Base-by-base conservation (phyloP, 2,113 vertebrate genomes). In the Hemicordylus capensis region DNA sequence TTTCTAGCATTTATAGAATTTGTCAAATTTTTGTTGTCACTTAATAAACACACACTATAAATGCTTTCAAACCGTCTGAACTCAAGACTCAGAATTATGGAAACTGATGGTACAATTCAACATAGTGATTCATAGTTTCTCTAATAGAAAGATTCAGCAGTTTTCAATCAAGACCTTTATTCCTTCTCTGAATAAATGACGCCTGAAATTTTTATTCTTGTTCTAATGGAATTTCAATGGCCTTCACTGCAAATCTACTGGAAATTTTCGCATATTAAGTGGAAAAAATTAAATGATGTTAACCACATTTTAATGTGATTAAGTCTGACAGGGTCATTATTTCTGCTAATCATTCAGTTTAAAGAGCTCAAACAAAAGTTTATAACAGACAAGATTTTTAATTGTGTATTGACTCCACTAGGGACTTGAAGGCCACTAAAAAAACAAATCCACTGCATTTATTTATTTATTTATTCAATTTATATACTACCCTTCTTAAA, bases 171-270 rank as follows among this genome's bases (percentile, higher is more conserved):
- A 97, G 97, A 97, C 98, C 98, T 98, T 97, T 97, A 96, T 97
- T 97, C 96, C 96, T 95, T 97, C 97, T 97, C 98, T 98, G 98
- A 99, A 98, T 97, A 99, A 99, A 99, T 99, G 99, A 98, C 97
- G 99, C 98, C 98, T 99, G 98, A 99, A 98, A 99, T 99, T 99
- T 99, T 99, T 99, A 99, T 99, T 99, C 98, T 99, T 98, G 98
- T 99, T 98, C 97, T 99, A 99, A 99, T 99, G 98, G 98, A 98
- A 99, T 98, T 99, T 98, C 99, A 99, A 99, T 99, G 98, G 98
- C 98, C 98, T 98, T 96, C 97, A 97, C 97, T 98, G 98, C 98
- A 99, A 99, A 99, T 99, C 98, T 99, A 99, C 97, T 99, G 98
- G 98, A 99, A 99, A 99, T 98, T 98, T 98, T 98, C 97, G 98